Evolutionary conservation across 2,888 invertebrate species (phyloP), one percentile per base, ranked within the genome.

Genomic region (Notodonta dromedarius): DNA sequence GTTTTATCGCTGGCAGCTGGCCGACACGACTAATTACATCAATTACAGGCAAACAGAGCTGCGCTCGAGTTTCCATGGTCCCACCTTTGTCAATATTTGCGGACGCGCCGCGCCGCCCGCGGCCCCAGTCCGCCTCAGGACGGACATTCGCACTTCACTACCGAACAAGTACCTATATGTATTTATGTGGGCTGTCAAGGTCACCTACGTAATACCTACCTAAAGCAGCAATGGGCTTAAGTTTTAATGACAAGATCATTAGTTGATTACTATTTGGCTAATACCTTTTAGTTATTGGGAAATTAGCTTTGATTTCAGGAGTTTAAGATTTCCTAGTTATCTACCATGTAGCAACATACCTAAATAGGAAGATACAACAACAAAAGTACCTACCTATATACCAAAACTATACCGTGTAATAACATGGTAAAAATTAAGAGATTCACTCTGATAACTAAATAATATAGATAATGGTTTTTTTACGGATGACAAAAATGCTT

Each of bases 11-110:
- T 64, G 81, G 87, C 93, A 91, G 93, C 91, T 93, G 93, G 80
- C 80, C 89, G 92, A 93, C 91, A 92, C 92, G 92, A 93, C 93
- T 93, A 93, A 93, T 93, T 93, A 93, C 93, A 89, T 92, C 93
- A 93, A 93, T 93, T 91, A 93, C 89, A 88, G 88, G 86, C 86
- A 91, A 93, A 92, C 89, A 92, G 78, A 74, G 78, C 73, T 67
- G 74, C 70, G 86, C 84, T 93, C 90, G 83, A 90, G 90, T 92
- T 93, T 88, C 91, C 79, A 65, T 80, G 86, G 86, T 83, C 87
- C 90, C 91, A 91, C 93, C 93, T 93, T 90, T 88, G 89, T 92
- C 86, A 93, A 93, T 93, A 93, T 93, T 93, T 89, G 89, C 84
- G 67, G 73, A 75, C 83, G 75, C 63, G 68, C 62, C 63, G 83